These are phyloP conservation scores for Siniperca scherzeri DNA, from an alignment of 2,797 vertebrate species.

Conservation along the genomic window DNA sequence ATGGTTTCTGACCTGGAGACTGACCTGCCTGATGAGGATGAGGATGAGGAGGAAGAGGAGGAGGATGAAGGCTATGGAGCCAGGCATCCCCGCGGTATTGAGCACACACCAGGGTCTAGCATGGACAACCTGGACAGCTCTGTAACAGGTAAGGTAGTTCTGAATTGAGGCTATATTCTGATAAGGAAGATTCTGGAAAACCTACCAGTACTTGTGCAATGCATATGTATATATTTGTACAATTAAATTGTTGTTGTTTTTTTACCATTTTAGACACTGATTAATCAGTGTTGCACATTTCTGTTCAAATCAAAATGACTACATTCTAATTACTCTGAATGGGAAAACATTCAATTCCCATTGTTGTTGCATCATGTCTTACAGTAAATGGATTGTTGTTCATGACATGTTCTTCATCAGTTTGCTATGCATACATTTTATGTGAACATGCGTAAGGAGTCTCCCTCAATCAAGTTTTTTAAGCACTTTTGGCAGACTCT, in stretches of 20 bases:
- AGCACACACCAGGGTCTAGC: conserved; percentile 97
- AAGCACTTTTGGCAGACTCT: conserved; percentile 76
- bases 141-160: conserved; percentile 90
- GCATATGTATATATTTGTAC: background rate
- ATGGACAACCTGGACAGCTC: conserved; percentile 99
- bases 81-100: conserved; percentile 92
- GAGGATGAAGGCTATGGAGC: conserved; percentile 95
- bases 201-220: too few species aligned
- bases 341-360: conserved; percentile 14
- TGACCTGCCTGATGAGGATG: conserved; percentile 92
- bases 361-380: conserved; percentile 48
- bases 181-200: background rate
- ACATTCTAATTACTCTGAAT: conserved; percentile 2
- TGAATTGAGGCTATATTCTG: background rate
- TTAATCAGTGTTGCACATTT: background rate
- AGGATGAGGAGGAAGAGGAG: conserved; percentile 89
- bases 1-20: conserved; percentile 98
- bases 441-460: conserved; percentile 63
- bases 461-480: conserved; percentile 75
- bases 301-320: conserved; percentile 22
- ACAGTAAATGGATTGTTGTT: conserved; percentile 50
- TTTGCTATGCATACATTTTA: conserved; percentile 58
- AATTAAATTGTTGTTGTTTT: background rate
- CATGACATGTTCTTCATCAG: conserved; percentile 45
- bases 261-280: background rate